These are phyloP conservation scores for Mus minutoides DNA, from an alignment of 2,797 vertebrate species.

Conservation along the genomic window DNA sequence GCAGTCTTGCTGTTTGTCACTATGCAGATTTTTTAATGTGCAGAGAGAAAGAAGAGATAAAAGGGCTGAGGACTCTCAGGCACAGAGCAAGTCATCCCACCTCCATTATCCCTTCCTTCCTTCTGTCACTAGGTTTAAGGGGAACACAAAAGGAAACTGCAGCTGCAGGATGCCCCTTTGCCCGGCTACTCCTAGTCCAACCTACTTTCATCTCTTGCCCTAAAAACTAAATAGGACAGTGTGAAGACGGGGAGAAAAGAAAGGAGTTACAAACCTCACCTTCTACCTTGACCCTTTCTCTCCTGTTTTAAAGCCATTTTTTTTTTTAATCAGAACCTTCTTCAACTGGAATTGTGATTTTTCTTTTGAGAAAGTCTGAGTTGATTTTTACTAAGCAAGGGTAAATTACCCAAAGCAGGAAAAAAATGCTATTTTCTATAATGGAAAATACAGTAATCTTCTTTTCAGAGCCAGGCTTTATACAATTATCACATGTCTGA, in stretches of 20 bases:
- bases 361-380: constrained; percentile 29
- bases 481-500: constrained; percentile 62
- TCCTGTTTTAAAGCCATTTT: constrained; percentile 61
- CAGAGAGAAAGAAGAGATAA: constrained; percentile 66
- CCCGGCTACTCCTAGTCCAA: constrained; percentile 54
- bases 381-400: constrained; percentile 64
- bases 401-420: constrained; percentile 49
- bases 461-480: constrained; percentile 64
- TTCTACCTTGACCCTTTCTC: constrained; percentile 42
- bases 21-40: constrained; percentile 69
- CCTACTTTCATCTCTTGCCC: constrained; percentile 80
- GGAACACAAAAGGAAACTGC: constrained; percentile 66
- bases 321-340: background rate
- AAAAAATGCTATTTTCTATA: constrained; percentile 14
- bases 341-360: background rate
- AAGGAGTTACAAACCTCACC: constrained; percentile 61
- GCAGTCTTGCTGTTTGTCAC: constrained; percentile 65
- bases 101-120: constrained; percentile 65
- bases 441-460: constrained; percentile 64
- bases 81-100: constrained; percentile 38
- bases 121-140: constrained; percentile 58
- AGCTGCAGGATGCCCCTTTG: constrained; percentile 70
- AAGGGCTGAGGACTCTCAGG: constrained; percentile 67
- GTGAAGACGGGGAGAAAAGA: constrained; percentile 59
- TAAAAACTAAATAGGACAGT: constrained; percentile 79